These are phyloP conservation scores for Naso thynnoides DNA, from an alignment of 2,797 vertebrate species.

Conservation along the genomic window DNA sequence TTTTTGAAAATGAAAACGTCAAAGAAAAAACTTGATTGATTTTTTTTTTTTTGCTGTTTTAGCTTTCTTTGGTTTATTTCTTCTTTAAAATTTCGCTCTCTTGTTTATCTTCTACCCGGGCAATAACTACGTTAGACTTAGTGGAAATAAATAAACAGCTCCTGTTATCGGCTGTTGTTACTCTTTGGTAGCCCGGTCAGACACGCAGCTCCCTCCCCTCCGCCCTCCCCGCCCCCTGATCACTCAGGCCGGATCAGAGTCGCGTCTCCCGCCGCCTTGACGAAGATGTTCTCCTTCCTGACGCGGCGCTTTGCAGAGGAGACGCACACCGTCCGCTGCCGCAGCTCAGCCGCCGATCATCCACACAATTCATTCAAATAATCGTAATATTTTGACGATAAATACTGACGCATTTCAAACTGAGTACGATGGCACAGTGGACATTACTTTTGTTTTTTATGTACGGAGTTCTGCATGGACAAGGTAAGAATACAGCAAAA, in stretches of 20 bases:
- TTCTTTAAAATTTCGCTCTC: accelerated
- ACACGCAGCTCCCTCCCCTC: neutral
- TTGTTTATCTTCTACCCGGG: neutral
- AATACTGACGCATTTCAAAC: neutral
- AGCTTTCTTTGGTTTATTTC: too few relatives aligned
- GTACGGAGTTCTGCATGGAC: slow-evolving; percentile 49
- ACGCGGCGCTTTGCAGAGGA: neutral
- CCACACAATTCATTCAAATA: accelerated
- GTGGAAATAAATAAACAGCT: neutral
- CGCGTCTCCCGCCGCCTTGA: neutral
- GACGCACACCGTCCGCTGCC: neutral
- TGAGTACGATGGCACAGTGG: slow-evolving; percentile 55
- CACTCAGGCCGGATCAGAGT: neutral
- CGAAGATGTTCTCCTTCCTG: neutral
- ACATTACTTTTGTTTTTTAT: slow-evolving; percentile 47
- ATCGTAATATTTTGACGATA: accelerated
- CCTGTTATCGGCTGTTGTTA: slow-evolving; percentile 7
- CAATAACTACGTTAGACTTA: neutral
- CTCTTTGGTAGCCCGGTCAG: neutral
- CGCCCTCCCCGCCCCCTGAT: slow-evolving; percentile 4
- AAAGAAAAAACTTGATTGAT: too few relatives aligned
- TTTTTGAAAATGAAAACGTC: too few relatives aligned
- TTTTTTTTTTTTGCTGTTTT: too few relatives aligned
- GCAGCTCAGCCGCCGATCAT: neutral
- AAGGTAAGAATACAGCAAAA: slow-evolving; percentile 59